Conservation (phyloP, 1,140 invertebrate genomes). For the Bacillus rossius region DNA sequence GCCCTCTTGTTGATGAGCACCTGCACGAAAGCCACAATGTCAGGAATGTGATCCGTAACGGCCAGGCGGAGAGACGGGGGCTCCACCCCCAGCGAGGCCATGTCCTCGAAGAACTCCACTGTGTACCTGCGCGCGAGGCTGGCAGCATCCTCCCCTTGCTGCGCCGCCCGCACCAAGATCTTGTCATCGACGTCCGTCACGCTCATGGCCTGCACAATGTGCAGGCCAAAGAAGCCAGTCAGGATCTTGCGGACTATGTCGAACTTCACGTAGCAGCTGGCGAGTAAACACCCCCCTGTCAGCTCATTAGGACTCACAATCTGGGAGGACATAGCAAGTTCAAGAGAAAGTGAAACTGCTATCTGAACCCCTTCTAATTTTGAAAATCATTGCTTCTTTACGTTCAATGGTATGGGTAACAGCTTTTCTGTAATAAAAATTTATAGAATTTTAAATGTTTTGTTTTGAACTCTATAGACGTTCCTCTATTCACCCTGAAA, state of each 20-base stretch:
- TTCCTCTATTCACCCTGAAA: too few relatives aligned
- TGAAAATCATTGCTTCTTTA: too few relatives aligned
- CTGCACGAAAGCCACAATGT: slow-evolving; percentile 71
- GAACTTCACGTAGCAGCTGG: slow-evolving; percentile 74
- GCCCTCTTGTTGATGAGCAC: slow-evolving; percentile 55
- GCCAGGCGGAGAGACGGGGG: slow-evolving; percentile 62
- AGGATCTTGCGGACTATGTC: slow-evolving; percentile 85
- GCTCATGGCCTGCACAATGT: slow-evolving; percentile 78
- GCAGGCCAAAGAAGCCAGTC: slow-evolving; percentile 66
- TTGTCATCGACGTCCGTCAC: slow-evolving; percentile 96
- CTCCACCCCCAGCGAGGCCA: slow-evolving; percentile 61
- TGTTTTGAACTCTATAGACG: too few relatives aligned
- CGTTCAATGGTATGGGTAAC: too few relatives aligned
- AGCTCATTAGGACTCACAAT: background rate
- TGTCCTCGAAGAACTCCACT: slow-evolving; percentile 77
- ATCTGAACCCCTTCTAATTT: too few relatives aligned
- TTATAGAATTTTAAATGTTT: too few relatives aligned
- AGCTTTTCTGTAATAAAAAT: too few relatives aligned
- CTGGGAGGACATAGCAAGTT: background rate
- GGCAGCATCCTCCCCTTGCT: slow-evolving; percentile 48
- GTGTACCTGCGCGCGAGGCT: slow-evolving; percentile 65
- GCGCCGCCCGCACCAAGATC: slow-evolving; percentile 70
- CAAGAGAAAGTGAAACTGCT: too few relatives aligned
- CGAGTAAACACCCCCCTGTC: background rate
- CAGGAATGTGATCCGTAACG: slow-evolving; percentile 74